Base-by-base conservation (phyloP, 2,888 invertebrate species). In the Tipula helvola region DNA sequence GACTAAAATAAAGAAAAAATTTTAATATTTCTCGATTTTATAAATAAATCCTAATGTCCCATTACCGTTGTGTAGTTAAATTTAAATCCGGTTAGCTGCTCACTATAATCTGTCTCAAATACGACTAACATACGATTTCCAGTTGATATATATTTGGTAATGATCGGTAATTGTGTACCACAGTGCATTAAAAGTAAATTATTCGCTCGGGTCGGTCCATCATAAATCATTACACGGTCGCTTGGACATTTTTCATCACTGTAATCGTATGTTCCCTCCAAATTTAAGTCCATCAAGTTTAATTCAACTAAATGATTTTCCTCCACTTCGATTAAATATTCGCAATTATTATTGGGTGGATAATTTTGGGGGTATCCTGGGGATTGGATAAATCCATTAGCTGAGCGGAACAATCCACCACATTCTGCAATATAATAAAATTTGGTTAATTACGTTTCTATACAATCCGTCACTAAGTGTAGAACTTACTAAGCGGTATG, bases 291-390 rank as follows among this genome's bases (percentile, higher is more conserved):
- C 5, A 93, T 90, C 89, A 97, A 94, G 5, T 93, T 93, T 0
- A 98, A 90, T 88, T 94, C 93, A 36, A 97, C 93, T 1, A 94
- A 92, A 90, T 96, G 96, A 91, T 94, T 93, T 87, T 90, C 89
- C 85, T 95, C 93, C 0, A 96, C 94, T 83, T 92, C 91, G 87
- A 98, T 94, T 12, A 93, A 90, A 97, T 97, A 98, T 86, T 94
- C 93, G 90, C 98, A 98, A 88, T 95, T 93, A 87, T 95, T 93
- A 89, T 94, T 93, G 85, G 92, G 91, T 0, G 95, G 95, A 91
- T 97, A 98, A 89, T 95, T 94, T 87, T 93, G 91, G 0, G 98
- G 98, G 91, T 96, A 98, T 89, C 97, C 96, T 10, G 95, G 94
- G 0, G 97, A 97, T 89, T 94, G 93, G 87, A 98, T 94, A 0